A percentile compares a stretch with the other conserved stretches of the same genome.
Evolutionary conservation across 2,888 invertebrate species (phyloP).

Genomic region (Zaprionus obscuricornis): DNA sequence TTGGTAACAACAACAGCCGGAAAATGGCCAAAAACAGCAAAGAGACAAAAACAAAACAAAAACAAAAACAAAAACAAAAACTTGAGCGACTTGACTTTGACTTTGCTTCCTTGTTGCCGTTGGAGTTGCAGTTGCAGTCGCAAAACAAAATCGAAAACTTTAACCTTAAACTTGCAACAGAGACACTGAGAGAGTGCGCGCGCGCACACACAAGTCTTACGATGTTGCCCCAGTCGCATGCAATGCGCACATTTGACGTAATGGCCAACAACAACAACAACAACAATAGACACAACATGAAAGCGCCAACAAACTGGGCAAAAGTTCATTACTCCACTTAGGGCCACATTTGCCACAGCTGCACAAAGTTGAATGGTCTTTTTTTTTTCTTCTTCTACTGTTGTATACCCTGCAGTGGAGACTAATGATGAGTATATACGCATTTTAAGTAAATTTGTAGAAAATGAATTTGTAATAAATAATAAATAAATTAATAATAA

Average conservation of each 20-base stretch:
- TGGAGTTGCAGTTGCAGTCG: constrained; percentile 3
- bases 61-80: constrained; percentile 1
- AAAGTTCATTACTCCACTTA: constrained; percentile 78
- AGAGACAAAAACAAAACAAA: no score
- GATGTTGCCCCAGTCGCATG: constrained; percentile 62
- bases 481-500: no score
- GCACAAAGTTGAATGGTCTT: constrained; percentile 61
- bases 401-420: constrained; percentile 28
- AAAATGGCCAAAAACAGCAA: constrained; percentile 7
- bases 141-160: constrained; percentile 70
- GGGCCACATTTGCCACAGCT: constrained; percentile 54
- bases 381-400: constrained; percentile 4
- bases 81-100: constrained; percentile 3
- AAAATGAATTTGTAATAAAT: no score
- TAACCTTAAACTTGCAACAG: constrained; percentile 73
- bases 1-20: constrained; percentile 41
- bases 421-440: no score
- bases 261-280: constrained; percentile 54
- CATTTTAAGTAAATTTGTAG: no score
- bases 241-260: constrained; percentile 72
- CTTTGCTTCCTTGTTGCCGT: constrained; percentile 64
- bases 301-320: constrained; percentile 43
- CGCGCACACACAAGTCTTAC: constrained; percentile 23
- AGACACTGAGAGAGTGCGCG: constrained; percentile 31
- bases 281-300: constrained; percentile 12